Evolutionary conservation across 92 coral and sea anemone species (phyloP).

Genomic region (Heliopora coerulea): DNA sequence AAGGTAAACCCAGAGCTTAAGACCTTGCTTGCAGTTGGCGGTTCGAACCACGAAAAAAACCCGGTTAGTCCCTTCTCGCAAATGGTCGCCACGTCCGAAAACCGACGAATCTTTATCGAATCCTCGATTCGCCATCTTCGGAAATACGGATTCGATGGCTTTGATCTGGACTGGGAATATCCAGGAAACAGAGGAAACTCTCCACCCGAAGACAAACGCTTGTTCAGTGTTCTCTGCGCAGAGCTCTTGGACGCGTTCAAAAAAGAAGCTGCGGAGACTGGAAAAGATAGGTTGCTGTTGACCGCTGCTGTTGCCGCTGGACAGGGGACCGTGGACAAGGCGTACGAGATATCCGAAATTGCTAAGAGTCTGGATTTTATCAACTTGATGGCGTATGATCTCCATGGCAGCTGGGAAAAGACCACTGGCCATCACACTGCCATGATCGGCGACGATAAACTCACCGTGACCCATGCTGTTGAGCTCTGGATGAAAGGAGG

Average conservation of each 20-base stretch:
- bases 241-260: conserved; percentile 79
- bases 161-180: conserved; percentile 80
- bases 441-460: conserved; percentile 72
- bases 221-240: conserved; percentile 71
- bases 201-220: conserved; percentile 76
- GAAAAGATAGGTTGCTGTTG: conserved; percentile 60
- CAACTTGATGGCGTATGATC: conserved; percentile 90
- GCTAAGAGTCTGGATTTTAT: conserved; percentile 69
- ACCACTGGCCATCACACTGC: conserved; percentile 91
- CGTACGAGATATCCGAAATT: conserved; percentile 66
- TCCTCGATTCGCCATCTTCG: conserved; percentile 50
- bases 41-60: conserved; percentile 87
- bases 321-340: conserved; percentile 59
- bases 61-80: conserved; percentile 74
- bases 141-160: conserved; percentile 65
- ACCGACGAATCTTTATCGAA: conserved; percentile 67
- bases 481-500: conserved; percentile 89
- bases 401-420: conserved; percentile 82
- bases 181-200: conserved; percentile 70
- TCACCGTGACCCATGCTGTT: conserved; percentile 71
- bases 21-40: conserved; percentile 86
- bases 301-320: conserved; percentile 92
- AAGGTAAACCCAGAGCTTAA: conserved; percentile 53
- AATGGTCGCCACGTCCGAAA: conserved; percentile 79
- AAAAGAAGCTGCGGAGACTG: conserved; percentile 62